A percentile compares a stretch with the other conserved stretches of the same genome.
phyloP scores from a whole-genome alignment of 2,888 invertebrate species.

The Ectemnius cavifrons region DNA sequence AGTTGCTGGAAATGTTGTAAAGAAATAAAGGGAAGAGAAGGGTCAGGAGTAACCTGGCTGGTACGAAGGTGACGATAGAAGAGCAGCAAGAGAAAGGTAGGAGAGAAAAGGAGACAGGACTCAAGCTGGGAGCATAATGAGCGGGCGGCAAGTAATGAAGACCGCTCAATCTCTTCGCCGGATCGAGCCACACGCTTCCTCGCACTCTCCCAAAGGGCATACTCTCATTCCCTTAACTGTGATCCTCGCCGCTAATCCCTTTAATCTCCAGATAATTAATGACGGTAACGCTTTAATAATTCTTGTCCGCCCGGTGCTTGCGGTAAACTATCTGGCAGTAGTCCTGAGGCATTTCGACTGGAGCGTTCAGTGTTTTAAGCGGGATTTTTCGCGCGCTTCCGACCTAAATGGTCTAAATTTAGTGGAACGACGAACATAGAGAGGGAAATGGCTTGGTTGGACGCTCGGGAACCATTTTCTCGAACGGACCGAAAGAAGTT shows the following conservation, averaged over 20 bases:
- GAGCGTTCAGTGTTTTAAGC: neutral
- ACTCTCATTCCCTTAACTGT: constrained; percentile 54
- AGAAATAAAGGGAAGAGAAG: constrained; percentile 3
- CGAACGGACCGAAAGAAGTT: constrained; percentile 21
- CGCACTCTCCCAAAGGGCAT: constrained; percentile 51
- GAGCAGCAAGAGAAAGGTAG: constrained; percentile 15
- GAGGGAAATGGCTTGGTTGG: neutral
- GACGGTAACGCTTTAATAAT: constrained; percentile 64
- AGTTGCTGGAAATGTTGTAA: neutral
- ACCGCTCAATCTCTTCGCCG: constrained; percentile 68
- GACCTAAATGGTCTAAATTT: neutral
- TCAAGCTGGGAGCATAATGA: constrained; percentile 73
- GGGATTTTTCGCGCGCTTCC: neutral
- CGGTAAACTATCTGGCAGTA: constrained; percentile 6
- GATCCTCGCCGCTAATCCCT: constrained; percentile 62
- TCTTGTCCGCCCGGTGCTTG: constrained; percentile 34
- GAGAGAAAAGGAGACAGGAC: constrained; percentile 46
- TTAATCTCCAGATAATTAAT: constrained; percentile 68
- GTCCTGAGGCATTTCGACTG: neutral
- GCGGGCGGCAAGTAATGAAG: constrained; percentile 72
- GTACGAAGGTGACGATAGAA: constrained; percentile 42
- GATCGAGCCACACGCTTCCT: constrained; percentile 48
- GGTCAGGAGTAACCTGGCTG: constrained; percentile 8
- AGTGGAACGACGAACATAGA: neutral
- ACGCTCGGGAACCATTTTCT: constrained; percentile 2